These are phyloP conservation scores for Melanotus villosus DNA, from an alignment of 2,888 invertebrate genomes.

Conservation along the genomic window DNA sequence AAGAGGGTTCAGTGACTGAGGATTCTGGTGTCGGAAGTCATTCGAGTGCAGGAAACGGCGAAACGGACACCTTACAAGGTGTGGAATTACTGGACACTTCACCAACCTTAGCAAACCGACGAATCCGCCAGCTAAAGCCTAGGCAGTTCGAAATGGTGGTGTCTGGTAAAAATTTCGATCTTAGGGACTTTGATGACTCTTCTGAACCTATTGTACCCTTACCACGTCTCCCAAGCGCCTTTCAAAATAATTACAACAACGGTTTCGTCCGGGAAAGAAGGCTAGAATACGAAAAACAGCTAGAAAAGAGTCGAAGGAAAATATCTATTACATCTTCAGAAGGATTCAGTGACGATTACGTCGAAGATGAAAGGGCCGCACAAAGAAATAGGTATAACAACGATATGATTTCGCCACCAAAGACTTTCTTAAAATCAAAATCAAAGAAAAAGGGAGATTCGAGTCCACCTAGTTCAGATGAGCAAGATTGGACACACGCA, in stretches of 20 bases:
- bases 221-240: conserved; percentile 74
- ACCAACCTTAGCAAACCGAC: conserved; percentile 51
- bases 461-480: conserved; percentile 70
- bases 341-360: conserved; percentile 63
- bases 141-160: conserved; percentile 83
- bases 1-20: conserved; percentile 76
- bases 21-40: conserved; percentile 74
- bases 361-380: conserved; percentile 66
- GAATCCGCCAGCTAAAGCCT: conserved; percentile 69
- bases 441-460: conserved; percentile 53
- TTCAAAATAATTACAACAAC: conserved; percentile 61
- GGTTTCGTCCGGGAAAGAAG: conserved; percentile 70
- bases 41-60: conserved; percentile 51
- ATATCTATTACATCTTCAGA: conserved; percentile 64
- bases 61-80: conserved; percentile 58
- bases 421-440: conserved; percentile 61
- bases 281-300: conserved; percentile 69
- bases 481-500: conserved; percentile 72
- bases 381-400: conserved; percentile 28
- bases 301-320: conserved; percentile 64
- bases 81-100: conserved; percentile 65
- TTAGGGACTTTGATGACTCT: conserved; percentile 76
- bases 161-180: conserved; percentile 82
- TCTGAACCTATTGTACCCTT: conserved; percentile 76
- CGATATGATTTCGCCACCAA: conserved; percentile 49